These are phyloP conservation scores for Athalia rosae DNA, from an alignment of 2,888 invertebrate species.

Conservation along the genomic window DNA sequence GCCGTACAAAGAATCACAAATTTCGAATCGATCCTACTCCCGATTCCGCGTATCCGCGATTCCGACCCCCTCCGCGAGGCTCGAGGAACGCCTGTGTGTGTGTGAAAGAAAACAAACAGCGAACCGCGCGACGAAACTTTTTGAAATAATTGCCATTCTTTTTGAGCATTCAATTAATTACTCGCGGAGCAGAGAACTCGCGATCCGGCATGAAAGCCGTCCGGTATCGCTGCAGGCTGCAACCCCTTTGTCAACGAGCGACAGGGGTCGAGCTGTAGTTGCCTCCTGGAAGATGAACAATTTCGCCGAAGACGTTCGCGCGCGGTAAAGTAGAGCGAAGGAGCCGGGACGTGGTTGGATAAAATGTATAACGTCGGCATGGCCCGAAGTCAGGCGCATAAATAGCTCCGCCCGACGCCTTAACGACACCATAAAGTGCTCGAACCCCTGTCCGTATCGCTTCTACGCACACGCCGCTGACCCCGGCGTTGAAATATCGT, in stretches of 20 bases:
- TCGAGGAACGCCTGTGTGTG: not conserved
- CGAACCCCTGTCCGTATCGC: slow-evolving; percentile 37
- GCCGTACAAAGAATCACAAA: slow-evolving; percentile 23
- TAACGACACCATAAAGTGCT: slow-evolving; percentile 53
- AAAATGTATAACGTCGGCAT: slow-evolving; percentile 45
- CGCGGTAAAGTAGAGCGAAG: not conserved
- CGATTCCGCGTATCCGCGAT: not conserved
- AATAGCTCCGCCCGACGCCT: slow-evolving; percentile 50
- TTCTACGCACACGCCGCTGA: not conserved
- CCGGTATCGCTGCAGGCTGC: slow-evolving; percentile 19
- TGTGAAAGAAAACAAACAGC: not conserved
- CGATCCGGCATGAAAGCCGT: slow-evolving; percentile 10
- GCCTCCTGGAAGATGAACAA: slow-evolving; percentile 43
- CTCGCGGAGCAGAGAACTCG: not conserved
- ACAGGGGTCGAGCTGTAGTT: slow-evolving; percentile 26
- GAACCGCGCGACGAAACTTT: not conserved
- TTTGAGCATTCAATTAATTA: not conserved
- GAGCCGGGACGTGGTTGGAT: slow-evolving; percentile 25
- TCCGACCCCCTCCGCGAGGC: not conserved
- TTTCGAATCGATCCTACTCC: not conserved
- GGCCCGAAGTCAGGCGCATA: slow-evolving; percentile 46
- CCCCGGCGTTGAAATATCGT: slow-evolving; percentile 47
- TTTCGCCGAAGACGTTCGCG: slow-evolving; percentile 40
- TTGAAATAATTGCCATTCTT: not conserved
- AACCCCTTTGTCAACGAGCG: slow-evolving; percentile 35